Percentiles rank a stretch among this genome's conserved stretches.
These are phyloP conservation scores for Zaprionus vittiger DNA, from an alignment of 1,140 invertebrate genomes.

Conservation along the genomic window DNA sequence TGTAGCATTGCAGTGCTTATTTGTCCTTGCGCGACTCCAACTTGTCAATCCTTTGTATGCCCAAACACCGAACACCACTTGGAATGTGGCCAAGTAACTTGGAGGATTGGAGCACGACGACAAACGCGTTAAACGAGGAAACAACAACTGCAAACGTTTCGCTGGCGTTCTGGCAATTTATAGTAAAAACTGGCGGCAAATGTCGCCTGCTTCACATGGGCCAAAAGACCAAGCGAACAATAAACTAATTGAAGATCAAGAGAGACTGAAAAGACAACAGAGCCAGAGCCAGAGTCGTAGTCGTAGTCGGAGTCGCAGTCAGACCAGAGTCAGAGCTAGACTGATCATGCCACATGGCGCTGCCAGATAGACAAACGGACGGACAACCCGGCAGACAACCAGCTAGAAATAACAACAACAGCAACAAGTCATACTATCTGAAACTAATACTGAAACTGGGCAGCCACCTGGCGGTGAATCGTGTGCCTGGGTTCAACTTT, in stretches of 20 bases:
- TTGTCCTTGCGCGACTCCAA: constrained; percentile 32
- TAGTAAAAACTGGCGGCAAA: constrained; percentile 70
- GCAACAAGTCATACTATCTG: neutral
- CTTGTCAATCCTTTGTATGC: constrained; percentile 37
- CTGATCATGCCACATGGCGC: constrained; percentile 74
- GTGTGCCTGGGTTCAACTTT: constrained; percentile 63
- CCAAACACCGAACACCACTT: constrained; percentile 49
- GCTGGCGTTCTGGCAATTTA: constrained; percentile 75
- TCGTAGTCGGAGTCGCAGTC: neutral
- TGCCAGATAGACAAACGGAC: constrained; percentile 11
- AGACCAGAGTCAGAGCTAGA: constrained; percentile 21
- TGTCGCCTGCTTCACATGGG: constrained; percentile 83
- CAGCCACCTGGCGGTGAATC: constrained; percentile 71
- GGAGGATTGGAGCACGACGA: constrained; percentile 44
- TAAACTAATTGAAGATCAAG: constrained; percentile 80
- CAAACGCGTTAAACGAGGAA: constrained; percentile 60
- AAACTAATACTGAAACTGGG: constrained; percentile 15
- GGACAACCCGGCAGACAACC: constrained; percentile 3
- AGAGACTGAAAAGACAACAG: constrained; percentile 28
- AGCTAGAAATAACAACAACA: constrained; percentile 24
- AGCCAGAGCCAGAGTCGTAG: neutral
- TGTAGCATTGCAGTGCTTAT: constrained; percentile 56
- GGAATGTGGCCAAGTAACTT: constrained; percentile 38
- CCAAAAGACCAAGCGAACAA: constrained; percentile 62
- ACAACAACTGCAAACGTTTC: constrained; percentile 73